Conservation (phyloP, 2,888 invertebrate species). For the Syritta pipiens region DNA sequence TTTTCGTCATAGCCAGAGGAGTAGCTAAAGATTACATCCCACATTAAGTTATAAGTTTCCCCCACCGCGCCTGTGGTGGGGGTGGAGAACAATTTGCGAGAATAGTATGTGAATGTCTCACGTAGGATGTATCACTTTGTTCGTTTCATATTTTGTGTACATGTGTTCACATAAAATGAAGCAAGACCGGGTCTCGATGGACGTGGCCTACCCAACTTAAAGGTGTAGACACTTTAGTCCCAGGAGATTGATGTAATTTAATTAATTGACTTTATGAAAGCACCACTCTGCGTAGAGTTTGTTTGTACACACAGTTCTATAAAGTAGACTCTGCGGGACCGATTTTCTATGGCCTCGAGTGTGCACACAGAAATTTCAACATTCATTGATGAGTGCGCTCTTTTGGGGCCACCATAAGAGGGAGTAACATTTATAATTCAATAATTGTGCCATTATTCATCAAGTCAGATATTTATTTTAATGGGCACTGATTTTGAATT, state of each 20-base stretch:
- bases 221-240: constrained; percentile 32
- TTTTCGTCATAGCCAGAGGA: neutral
- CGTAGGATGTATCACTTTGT: constrained; percentile 55
- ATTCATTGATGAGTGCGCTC: neutral
- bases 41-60: constrained; percentile 18
- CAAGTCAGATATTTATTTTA: constrained; percentile 33
- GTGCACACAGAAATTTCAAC: neutral
- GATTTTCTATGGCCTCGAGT: neutral
- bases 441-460: constrained; percentile 41
- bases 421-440: constrained; percentile 25
- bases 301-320: constrained; percentile 41
- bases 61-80: neutral
- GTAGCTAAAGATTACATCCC: constrained; percentile 26
- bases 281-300: constrained; percentile 4
- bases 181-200: constrained; percentile 1
- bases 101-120: constrained; percentile 46
- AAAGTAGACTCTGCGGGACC: constrained; percentile 18
- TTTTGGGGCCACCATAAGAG: neutral
- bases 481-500: constrained; percentile 35
- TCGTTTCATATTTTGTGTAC: constrained; percentile 37
- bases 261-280: constrained; percentile 59
- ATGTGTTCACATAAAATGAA: constrained; percentile 1
- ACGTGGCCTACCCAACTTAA: constrained; percentile 12
- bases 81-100: constrained; percentile 28
- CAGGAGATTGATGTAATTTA: constrained; percentile 47